Conservation (phyloP, 2,888 invertebrate genomes). For the Helleia helle region DNA sequence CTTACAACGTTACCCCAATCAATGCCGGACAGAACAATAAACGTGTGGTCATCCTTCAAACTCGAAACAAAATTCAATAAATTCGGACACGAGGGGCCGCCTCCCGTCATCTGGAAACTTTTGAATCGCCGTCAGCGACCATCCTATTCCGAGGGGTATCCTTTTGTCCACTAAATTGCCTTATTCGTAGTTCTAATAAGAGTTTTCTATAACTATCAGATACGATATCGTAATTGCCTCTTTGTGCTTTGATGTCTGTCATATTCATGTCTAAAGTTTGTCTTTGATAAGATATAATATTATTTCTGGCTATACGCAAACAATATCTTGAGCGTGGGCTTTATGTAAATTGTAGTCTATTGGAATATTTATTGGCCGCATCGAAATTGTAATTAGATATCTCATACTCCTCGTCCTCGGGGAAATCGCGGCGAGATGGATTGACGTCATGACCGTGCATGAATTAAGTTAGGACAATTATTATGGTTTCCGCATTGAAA, state of each 20-base stretch:
- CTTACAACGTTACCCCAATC: slow-evolving; percentile 45
- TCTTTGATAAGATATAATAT: slow-evolving; percentile 28
- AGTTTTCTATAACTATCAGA: slow-evolving; percentile 60
- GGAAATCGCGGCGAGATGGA: slow-evolving; percentile 51
- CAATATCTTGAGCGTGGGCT: slow-evolving; percentile 12
- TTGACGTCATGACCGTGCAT: slow-evolving; percentile 47
- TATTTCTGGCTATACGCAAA: slow-evolving; percentile 15
- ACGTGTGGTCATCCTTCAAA: slow-evolving; percentile 57
- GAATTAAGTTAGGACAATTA: slow-evolving; percentile 18
- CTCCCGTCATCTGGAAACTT: slow-evolving; percentile 58
- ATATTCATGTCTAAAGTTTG: slow-evolving; percentile 29
- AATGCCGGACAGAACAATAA: slow-evolving; percentile 53
- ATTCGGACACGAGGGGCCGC: slow-evolving; percentile 46
- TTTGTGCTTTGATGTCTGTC: slow-evolving; percentile 56
- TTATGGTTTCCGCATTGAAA: slow-evolving; percentile 2
- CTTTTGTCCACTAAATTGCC: slow-evolving; percentile 69
- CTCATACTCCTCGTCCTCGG: slow-evolving; percentile 42
- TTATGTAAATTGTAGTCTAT: slow-evolving; percentile 53
- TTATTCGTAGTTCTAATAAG: slow-evolving; percentile 64
- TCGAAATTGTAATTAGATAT: slow-evolving; percentile 67
- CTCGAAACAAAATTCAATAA: slow-evolving; percentile 60
- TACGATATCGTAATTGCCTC: slow-evolving; percentile 56
- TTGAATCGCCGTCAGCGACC: slow-evolving; percentile 55
- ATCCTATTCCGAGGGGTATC: slow-evolving; percentile 38
- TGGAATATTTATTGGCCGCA: slow-evolving; percentile 63